A percentile compares a stretch with the other conserved stretches of the same genome.
phyloP scores from a whole-genome alignment of 92 coral and sea anemone species.

The Zoanthus gigantus region DNA sequence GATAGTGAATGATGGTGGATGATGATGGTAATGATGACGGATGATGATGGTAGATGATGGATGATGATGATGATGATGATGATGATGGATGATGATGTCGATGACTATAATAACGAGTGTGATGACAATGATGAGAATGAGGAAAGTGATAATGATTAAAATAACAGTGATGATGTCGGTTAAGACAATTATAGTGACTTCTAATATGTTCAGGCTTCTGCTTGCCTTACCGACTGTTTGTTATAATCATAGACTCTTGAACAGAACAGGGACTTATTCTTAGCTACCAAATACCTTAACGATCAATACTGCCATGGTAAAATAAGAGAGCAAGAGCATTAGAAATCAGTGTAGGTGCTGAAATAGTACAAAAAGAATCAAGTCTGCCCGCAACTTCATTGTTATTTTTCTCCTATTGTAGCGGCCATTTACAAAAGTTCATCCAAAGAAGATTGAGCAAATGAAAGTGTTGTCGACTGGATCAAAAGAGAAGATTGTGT shows the following conservation, averaged over 20 bases:
- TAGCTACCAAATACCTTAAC: not conserved
- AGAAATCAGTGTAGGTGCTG: not conserved
- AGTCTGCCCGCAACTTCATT: not conserved
- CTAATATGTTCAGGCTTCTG: not conserved
- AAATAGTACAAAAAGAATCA: not conserved
- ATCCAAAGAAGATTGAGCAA: conserved; percentile 26
- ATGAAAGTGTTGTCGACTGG: conserved; percentile 25
- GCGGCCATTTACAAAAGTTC: conserved; percentile 24
- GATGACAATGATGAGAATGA: too few relatives aligned
- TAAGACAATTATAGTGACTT: not conserved
- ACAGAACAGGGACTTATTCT: not conserved
- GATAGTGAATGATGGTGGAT: too few relatives aligned
- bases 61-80: too few relatives aligned
- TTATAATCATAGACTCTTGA: not conserved
- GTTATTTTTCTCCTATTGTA: not conserved
- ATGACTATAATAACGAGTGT: too few relatives aligned
- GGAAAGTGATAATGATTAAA: not conserved
- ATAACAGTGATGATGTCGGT: not conserved
- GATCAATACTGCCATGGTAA: not conserved
- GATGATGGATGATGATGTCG: too few relatives aligned
- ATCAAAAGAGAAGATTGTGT: conserved; percentile 32
- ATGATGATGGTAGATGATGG: too few relatives aligned
- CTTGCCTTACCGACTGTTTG: not conserved
- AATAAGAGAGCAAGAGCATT: not conserved
- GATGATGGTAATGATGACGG: too few relatives aligned